Evolutionary conservation across 2,888 invertebrate species (phyloP).

Genomic region (Lordiphosa fenestrarum): DNA sequence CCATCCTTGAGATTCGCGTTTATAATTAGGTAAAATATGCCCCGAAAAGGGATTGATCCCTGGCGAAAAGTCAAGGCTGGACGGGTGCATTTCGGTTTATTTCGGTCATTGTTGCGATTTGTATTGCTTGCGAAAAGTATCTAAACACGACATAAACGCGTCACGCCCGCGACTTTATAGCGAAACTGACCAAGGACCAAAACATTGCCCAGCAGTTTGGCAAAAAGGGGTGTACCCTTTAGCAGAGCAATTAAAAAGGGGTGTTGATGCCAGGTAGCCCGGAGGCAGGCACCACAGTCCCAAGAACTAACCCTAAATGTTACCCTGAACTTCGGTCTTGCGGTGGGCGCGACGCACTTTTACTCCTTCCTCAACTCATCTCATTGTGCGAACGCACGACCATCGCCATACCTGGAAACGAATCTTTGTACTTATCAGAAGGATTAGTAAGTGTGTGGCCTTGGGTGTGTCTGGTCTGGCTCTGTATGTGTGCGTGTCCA

Average conservation of each 20-base stretch:
- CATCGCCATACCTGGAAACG: slow-evolving; percentile 50
- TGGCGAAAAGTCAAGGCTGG: slow-evolving; percentile 55
- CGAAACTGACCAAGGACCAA: slow-evolving; percentile 37
- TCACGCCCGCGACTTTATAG: slow-evolving; percentile 62
- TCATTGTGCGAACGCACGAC: slow-evolving; percentile 22
- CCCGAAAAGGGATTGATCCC: slow-evolving; percentile 40
- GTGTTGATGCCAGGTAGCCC: slow-evolving; percentile 17
- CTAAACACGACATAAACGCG: slow-evolving; percentile 71
- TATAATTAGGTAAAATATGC: slow-evolving; percentile 45
- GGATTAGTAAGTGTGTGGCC: slow-evolving; percentile 43
- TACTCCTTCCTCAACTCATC: slow-evolving; percentile 43
- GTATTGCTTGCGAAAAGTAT: slow-evolving; percentile 73
- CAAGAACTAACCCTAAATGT: slow-evolving; percentile 51
- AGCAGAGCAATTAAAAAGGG: slow-evolving; percentile 75
- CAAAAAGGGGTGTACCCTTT: slow-evolving; percentile 77
- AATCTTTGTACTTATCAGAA: slow-evolving; percentile 2
- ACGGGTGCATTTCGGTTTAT: slow-evolving; percentile 53
- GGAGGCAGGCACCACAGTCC: slow-evolving; percentile 34
- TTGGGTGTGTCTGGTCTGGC: slow-evolving; percentile 4
- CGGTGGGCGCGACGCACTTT: slow-evolving; percentile 74
- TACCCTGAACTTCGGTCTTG: slow-evolving; percentile 38
- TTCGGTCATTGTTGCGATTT: slow-evolving; percentile 53
- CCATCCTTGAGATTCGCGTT: slow-evolving; percentile 32
- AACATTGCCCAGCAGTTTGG: slow-evolving; percentile 42
- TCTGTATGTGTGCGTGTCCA: background rate